Percentiles rank a stretch among this genome's conserved stretches.
These are phyloP conservation scores for Dendrocincla tyrannina DNA, from an alignment of 2,797 vertebrate genomes.

Conservation along the genomic window DNA sequence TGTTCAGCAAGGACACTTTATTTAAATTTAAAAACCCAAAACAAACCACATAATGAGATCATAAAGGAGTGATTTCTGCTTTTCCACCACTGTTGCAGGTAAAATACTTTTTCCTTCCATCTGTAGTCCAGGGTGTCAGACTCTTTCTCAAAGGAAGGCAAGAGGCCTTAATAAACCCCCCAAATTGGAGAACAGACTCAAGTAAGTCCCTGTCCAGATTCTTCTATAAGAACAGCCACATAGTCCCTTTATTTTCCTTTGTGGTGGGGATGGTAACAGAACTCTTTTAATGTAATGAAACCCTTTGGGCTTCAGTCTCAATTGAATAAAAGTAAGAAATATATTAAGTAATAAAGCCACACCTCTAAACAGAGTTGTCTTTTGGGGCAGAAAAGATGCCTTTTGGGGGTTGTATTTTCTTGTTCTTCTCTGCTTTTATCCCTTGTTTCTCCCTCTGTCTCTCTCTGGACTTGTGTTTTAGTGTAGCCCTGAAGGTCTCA, in stretches of 20 bases:
- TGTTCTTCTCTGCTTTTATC: not conserved
- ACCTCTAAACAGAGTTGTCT: not conserved
- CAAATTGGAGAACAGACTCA: accelerated
- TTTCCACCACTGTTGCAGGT: not conserved
- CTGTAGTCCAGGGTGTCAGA: not conserved
- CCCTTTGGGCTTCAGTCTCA: not conserved
- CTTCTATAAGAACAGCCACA: not conserved
- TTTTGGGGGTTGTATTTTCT: not conserved
- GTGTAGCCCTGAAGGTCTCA: not conserved
- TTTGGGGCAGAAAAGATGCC: not conserved
- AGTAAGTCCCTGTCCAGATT: not conserved
- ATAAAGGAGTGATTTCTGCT: not conserved
- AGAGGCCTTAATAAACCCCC: not conserved
- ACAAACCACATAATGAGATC: not conserved
- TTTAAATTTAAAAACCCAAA: not conserved
- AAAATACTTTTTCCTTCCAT: not conserved
- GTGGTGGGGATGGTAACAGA: not conserved
- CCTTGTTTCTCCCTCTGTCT: not conserved
- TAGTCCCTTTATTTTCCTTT: not conserved
- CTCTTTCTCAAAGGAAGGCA: accelerated
- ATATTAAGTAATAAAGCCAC: not conserved
- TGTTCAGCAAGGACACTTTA: not conserved
- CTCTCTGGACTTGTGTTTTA: not conserved
- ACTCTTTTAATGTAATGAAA: not conserved
- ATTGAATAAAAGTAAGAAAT: not conserved